Evolutionary conservation across 2,888 invertebrate species (phyloP), one percentile per base, ranked within the genome.

Genomic region (Microchrysa polita): DNA sequence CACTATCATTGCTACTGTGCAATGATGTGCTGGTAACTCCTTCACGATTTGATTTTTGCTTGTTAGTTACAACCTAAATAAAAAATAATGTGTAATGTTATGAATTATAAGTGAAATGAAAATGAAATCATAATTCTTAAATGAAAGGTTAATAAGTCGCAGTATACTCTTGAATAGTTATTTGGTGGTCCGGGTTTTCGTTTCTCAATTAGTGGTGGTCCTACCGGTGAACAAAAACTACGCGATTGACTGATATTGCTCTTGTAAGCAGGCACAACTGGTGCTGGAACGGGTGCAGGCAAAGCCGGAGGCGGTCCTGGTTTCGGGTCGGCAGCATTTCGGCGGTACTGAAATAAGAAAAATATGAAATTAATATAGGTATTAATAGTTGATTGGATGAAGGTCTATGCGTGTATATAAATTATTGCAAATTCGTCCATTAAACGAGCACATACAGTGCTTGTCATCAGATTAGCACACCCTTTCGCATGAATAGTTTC

Each of bases 1-100:
- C 95, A 79, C 94, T 95, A 85, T 95, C 95, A 84, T 95, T 95
- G 82, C 94, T 94, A 85, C 94, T 94, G 84, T 95, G 95, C 78
- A 95, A 88, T 53, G 94, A 94, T 1, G 91, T 90, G 81, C 91
- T 92, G 74, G 91, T 91, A 60, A 90, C 90, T 23, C 81, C 83
- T 72, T 78, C 77, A 34, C 79, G 74, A 9, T 77, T 60, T 74
- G 82, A 80, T 75, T 79, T 80, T 23, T 75, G 77, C 23, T 76
- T 79, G 42, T 75, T 75, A 73, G 80, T 79, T 18, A 78, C 59
- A 27, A 44, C 59, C 55, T 67, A n/a, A 18, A 57, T 16, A 10
- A 2, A n/a, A 14, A 23, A 34, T 34, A 34, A n/a, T n/a, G n/a
- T n/a, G n/a, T n/a, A n/a, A n/a, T n/a, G n/a, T n/a, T n/a, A n/a